A percentile compares a stretch with the other conserved stretches of the same genome.
Evolutionary conservation across 1,140 invertebrate species (phyloP).

Genomic region (Caerostris darwini): DNA sequence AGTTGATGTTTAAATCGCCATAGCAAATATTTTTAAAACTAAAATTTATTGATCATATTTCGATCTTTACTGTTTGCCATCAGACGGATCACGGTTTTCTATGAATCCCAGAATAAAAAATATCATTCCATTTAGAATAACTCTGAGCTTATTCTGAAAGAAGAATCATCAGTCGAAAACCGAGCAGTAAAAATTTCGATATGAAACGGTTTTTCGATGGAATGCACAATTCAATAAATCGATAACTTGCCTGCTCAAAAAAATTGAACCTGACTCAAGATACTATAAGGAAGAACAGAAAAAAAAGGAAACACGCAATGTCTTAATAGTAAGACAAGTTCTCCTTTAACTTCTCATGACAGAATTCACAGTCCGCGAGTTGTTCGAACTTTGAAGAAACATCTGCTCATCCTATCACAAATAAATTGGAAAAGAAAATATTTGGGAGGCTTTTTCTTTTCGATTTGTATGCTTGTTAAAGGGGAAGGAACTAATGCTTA

Average conservation of each 20-base stretch:
- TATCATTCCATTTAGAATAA: slow-evolving; percentile 70
- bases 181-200: slow-evolving; percentile 75
- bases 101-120: slow-evolving; percentile 54
- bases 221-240: slow-evolving; percentile 76
- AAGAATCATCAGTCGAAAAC: slow-evolving; percentile 74
- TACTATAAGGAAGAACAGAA: slow-evolving; percentile 22
- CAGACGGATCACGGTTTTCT: background rate
- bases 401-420: slow-evolving; percentile 62
- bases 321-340: slow-evolving; percentile 77
- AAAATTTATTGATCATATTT: slow-evolving; percentile 27
- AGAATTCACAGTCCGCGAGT: slow-evolving; percentile 59
- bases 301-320: slow-evolving; percentile 63
- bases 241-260: slow-evolving; percentile 71
- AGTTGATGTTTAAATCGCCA: background rate
- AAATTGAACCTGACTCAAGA: slow-evolving; percentile 76
- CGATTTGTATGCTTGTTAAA: background rate
- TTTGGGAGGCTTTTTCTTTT: slow-evolving; percentile 52
- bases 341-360: slow-evolving; percentile 72
- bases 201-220: slow-evolving; percentile 69
- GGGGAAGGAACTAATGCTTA: background rate
- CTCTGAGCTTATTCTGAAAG: slow-evolving; percentile 70
- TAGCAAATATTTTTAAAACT: background rate
- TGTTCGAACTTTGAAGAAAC: slow-evolving; percentile 50
- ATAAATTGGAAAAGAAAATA: slow-evolving; percentile 69
- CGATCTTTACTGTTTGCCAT: slow-evolving; percentile 63